These are phyloP conservation scores for Patagioenas fasciata DNA, from an alignment of 2,113 vertebrate genomes.

Conservation along the genomic window DNA sequence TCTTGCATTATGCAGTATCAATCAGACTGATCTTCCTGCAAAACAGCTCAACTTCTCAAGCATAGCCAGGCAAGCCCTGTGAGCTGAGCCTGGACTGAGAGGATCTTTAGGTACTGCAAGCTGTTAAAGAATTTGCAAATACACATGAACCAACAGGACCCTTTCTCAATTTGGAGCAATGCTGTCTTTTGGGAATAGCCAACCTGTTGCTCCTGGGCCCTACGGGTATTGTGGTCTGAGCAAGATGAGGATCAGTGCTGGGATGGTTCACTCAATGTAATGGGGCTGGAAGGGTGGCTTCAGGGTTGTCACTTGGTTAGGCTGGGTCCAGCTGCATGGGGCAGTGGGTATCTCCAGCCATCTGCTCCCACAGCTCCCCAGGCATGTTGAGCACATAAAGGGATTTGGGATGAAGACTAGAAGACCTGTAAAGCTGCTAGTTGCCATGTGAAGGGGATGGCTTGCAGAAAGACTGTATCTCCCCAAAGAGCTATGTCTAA, in stretches of 20 bases:
- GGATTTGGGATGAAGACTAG: neutral
- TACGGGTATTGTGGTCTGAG: neutral
- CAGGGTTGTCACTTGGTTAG: neutral
- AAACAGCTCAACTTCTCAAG: neutral
- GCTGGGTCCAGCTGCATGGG: neutral
- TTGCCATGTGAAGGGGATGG: neutral
- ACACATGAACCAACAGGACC: neutral
- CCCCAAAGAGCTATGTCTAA: neutral
- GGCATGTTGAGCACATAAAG: neutral
- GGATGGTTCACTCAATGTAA: neutral
- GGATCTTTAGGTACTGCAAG: neutral
- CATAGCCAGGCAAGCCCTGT: neutral
- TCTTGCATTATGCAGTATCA: neutral
- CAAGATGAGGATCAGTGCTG: neutral
- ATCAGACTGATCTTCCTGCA: neutral
- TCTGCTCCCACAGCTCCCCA: neutral
- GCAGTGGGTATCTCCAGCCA: fast-evolving
- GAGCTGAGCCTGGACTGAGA: neutral
- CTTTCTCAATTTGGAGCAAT: neutral
- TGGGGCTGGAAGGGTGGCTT: neutral
- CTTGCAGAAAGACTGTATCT: neutral
- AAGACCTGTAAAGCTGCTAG: neutral
- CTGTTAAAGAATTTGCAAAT: neutral
- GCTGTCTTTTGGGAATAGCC: neutral
- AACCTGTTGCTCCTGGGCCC: neutral